Evolutionary conservation across 2,797 vertebrate species (phyloP).

Genomic region (Pempheris klunzingeri): DNA sequence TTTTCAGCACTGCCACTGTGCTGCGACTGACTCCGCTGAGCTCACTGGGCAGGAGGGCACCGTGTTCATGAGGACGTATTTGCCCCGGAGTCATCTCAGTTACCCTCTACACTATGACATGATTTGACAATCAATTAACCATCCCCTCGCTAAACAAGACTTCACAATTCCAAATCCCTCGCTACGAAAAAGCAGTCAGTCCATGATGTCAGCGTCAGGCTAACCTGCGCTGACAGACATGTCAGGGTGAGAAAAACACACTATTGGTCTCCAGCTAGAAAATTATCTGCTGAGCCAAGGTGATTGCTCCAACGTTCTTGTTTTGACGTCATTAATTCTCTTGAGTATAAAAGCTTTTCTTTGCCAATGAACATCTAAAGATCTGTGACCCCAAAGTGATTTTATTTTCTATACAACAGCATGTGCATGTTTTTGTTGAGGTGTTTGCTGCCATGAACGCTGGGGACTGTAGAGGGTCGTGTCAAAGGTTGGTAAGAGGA

Average conservation of each 20-base stretch:
- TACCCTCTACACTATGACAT: constrained; percentile 76
- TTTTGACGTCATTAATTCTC: constrained; percentile 13
- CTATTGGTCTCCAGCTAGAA: background rate
- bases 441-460: constrained; percentile 8
- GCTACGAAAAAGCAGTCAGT: constrained; percentile 32
- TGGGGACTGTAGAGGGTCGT: background rate
- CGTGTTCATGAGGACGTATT: constrained; percentile 76
- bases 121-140: constrained; percentile 86
- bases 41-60: constrained; percentile 74
- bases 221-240: constrained; percentile 53
- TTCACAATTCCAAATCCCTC: constrained; percentile 47
- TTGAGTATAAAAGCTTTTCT: constrained; percentile 9
- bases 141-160: constrained; percentile 67
- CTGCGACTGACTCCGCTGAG: constrained; percentile 76
- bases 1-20: constrained; percentile 83
- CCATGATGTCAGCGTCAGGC: constrained; percentile 59
- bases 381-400: constrained; percentile 12
- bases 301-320: background rate
- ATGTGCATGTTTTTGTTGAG: constrained; percentile 1
- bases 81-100: constrained; percentile 84
- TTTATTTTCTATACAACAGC: background rate
- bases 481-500: constrained; percentile 35
- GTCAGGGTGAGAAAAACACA: background rate
- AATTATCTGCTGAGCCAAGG: background rate
- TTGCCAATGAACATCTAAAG: constrained; percentile 5